Percentiles rank a stretch among this genome's conserved stretches.
Evolutionary conservation across 2,113 vertebrate species (phyloP).

Genomic region (Platysteira castanea): DNA sequence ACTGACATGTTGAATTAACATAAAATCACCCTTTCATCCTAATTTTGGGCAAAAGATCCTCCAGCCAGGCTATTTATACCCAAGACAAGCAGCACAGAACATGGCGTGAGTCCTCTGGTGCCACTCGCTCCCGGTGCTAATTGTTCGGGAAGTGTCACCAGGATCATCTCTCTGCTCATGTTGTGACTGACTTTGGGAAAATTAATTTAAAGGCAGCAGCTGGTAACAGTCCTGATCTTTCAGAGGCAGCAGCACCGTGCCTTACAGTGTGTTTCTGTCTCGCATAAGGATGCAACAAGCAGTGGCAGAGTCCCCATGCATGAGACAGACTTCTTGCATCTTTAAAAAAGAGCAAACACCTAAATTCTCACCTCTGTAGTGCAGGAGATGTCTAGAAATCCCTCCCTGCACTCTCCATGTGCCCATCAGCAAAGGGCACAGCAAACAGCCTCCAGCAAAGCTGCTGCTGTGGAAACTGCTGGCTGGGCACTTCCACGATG

Average conservation of each 20-base stretch:
- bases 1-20: constrained; percentile 66
- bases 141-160: constrained; percentile 25
- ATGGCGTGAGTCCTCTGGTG: background rate
- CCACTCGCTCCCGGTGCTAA: background rate
- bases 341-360: background rate
- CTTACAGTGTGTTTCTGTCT: background rate
- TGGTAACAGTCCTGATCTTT: constrained; percentile 19
- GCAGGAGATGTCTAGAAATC: background rate
- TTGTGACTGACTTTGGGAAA: constrained; percentile 8
- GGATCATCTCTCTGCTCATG: background rate
- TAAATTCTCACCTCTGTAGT: background rate
- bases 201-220: constrained; percentile 54
- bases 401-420: background rate
- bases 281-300: background rate
- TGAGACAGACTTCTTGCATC: background rate
- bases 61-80: constrained; percentile 43
- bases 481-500: background rate
- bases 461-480: background rate
- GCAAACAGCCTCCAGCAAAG: background rate
- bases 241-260: background rate
- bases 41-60: constrained; percentile 31
- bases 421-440: background rate
- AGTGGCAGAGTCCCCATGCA: background rate
- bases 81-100: background rate
- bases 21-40: constrained; percentile 25